phyloP scores from a whole-genome alignment of 2,888 invertebrate genomes.

The Protophormia terraenovae region DNA sequence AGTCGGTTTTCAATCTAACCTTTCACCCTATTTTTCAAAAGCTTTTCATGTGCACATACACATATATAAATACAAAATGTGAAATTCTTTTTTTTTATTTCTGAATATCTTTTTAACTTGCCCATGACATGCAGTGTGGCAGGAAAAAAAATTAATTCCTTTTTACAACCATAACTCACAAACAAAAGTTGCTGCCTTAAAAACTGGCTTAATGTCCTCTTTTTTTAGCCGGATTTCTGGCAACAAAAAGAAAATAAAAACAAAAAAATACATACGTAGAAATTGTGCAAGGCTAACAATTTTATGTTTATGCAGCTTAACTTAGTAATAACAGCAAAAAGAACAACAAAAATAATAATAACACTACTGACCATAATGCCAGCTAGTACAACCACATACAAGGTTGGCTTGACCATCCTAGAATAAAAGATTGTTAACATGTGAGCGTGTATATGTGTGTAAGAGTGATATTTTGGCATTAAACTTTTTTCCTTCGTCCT shows the following conservation, averaged over 20 bases:
- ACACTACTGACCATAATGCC: slow-evolving; percentile 26
- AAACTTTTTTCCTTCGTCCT: neutral
- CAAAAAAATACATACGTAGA: neutral
- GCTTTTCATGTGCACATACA: too few relatives aligned
- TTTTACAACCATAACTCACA: slow-evolving; percentile 50
- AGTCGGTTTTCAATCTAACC: neutral
- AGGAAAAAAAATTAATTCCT: slow-evolving; percentile 46
- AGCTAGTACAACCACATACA: slow-evolving; percentile 48
- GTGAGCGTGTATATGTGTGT: neutral
- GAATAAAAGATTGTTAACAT: neutral
- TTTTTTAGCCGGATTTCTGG: slow-evolving; percentile 32
- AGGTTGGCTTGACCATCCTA: slow-evolving; percentile 20
- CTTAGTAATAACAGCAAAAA: slow-evolving; percentile 2
- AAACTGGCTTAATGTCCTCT: slow-evolving; percentile 60
- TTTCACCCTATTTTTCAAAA: neutral
- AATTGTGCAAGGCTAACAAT: slow-evolving; percentile 55
- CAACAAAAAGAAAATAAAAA: neutral
- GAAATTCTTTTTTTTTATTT: neutral
- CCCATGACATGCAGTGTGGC: slow-evolving; percentile 48
- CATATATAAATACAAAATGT: neutral
- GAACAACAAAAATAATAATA: neutral
- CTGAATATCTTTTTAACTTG: slow-evolving; percentile 14
- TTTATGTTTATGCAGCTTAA: slow-evolving; percentile 50
- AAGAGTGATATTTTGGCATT: slow-evolving; percentile 18
- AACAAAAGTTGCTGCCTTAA: slow-evolving; percentile 32